Evolutionary conservation across 92 coral and sea anemone genomes (phyloP), one percentile per base, ranked within the genome.

Genomic region (Ricordea florida): DNA sequence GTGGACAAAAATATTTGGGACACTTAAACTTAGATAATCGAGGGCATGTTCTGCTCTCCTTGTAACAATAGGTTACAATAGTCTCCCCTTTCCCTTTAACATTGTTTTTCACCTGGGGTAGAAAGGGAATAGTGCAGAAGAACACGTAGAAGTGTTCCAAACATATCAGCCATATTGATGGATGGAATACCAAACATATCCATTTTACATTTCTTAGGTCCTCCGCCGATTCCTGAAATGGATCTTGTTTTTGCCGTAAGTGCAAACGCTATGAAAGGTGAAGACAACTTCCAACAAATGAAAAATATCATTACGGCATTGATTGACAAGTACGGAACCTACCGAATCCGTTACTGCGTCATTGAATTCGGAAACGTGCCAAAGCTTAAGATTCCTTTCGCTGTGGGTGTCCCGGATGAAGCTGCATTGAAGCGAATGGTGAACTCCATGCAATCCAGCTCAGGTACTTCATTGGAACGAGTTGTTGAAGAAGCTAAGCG

Each of bases 231-330:
- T 25, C 74, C 88, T 2, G 83, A 87, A 17, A 56, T 72, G 6
- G 96, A 90, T 53, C 72, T 90, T 17, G 81, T 69, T 1, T 90
- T 90, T 37, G 96, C 96, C 6, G 13, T 90, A 8, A 86, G 92
- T 47, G 96, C 96, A 5, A 82, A 90, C 25, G 86, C 92, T 14
- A 74, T 27, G 17, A 50, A 79, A 15, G 80, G 82, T 11, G 68
- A 66, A 14, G 57, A 59, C 18, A 84, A 77, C 17, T 94, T 91
- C 68, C 68, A 88, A 53, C 86, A 79, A 41, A 83, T 94, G 86
- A 76, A 85, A 58, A 79, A 78, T 38, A 60, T 72, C 20, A 89
- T 88, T 24, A 82, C 79, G 44, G 62, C 73, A 27, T 44, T 86
- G 36, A 81, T 93, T 62, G 87, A 79, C 20, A 44, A 67, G 69